phyloP scores from a whole-genome alignment of 2,113 vertebrate genomes.

The Clarias batrachus region DNA sequence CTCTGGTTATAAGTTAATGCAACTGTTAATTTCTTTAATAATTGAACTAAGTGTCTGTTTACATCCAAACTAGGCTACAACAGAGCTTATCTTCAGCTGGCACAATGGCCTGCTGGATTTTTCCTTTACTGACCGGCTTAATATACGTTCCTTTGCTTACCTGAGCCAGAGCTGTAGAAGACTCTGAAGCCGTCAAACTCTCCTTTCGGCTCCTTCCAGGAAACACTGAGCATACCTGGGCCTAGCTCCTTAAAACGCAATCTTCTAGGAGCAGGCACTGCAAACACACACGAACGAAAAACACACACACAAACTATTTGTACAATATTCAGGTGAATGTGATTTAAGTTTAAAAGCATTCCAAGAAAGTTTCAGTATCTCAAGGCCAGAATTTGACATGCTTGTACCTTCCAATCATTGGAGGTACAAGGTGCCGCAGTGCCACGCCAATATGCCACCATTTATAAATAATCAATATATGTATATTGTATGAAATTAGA shows the following conservation, averaged over 20 bases:
- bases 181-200: constrained; percentile 70
- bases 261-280: constrained; percentile 69
- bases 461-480: too few species aligned
- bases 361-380: background rate
- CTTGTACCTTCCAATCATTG: background rate
- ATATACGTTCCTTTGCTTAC: constrained; percentile 53
- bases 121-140: background rate
- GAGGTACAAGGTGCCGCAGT: background rate
- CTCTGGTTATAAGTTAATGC: background rate
- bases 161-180: constrained; percentile 62
- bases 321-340: constrained; percentile 1
- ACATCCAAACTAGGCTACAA: background rate
- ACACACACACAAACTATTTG: constrained; percentile 32
- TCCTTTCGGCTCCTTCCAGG: constrained; percentile 74
- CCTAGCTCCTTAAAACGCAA: constrained; percentile 67
- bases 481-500: too few species aligned
- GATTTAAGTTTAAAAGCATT: constrained; percentile 20
- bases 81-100: background rate
- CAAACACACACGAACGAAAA: constrained; percentile 12
- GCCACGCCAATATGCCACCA: too few species aligned
- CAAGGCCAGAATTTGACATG: background rate
- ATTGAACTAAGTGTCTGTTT: too few species aligned
- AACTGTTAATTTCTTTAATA: background rate
- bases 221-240: constrained; percentile 60
- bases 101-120: background rate